A percentile compares a stretch with the other conserved stretches of the same genome.
These are phyloP conservation scores for Baccha elongata DNA, from an alignment of 2,888 invertebrate species.

Conservation along the genomic window DNA sequence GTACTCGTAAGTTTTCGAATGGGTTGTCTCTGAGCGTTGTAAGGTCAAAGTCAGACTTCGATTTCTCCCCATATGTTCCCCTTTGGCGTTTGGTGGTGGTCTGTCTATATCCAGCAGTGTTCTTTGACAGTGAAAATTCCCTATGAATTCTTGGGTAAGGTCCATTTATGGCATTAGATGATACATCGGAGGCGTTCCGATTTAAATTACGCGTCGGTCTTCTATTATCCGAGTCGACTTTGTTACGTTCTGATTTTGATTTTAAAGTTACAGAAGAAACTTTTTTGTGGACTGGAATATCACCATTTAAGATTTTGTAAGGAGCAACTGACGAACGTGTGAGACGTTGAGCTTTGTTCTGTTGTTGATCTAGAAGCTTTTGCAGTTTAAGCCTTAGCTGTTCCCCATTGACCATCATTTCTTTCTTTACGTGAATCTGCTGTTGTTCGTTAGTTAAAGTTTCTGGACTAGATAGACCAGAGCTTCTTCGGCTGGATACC, in stretches of 20 bases:
- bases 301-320: conserved; percentile 74
- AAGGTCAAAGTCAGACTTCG: conserved; percentile 85
- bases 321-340: conserved; percentile 59
- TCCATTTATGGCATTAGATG: conserved; percentile 36
- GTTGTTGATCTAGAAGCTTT: conserved; percentile 83
- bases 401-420: conserved; percentile 85
- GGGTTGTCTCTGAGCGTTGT: conserved; percentile 85
- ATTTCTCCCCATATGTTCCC: conserved; percentile 81
- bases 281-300: conserved; percentile 79
- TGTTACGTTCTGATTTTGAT: conserved; percentile 78
- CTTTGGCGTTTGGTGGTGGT: conserved; percentile 18
- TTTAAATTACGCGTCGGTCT: conserved; percentile 74
- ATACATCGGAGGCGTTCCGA: conserved; percentile 41
- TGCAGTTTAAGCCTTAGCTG: conserved; percentile 86
- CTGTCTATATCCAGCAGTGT: conserved; percentile 25
- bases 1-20: conserved; percentile 88
- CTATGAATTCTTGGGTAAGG: conserved; percentile 50
- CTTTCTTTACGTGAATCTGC: conserved; percentile 77
- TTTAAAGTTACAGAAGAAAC: conserved; percentile 79
- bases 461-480: conserved; percentile 86
- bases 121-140: conserved; percentile 31
- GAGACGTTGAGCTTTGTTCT: conserved; percentile 34
- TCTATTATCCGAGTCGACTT: conserved; percentile 75
- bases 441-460: conserved; percentile 77
- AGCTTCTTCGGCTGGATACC: conserved; percentile 90